Evolutionary conservation across 1,140 invertebrate genomes (phyloP), one percentile per base, ranked within the genome.

Genomic region (Dufourea novaeangliae): DNA sequence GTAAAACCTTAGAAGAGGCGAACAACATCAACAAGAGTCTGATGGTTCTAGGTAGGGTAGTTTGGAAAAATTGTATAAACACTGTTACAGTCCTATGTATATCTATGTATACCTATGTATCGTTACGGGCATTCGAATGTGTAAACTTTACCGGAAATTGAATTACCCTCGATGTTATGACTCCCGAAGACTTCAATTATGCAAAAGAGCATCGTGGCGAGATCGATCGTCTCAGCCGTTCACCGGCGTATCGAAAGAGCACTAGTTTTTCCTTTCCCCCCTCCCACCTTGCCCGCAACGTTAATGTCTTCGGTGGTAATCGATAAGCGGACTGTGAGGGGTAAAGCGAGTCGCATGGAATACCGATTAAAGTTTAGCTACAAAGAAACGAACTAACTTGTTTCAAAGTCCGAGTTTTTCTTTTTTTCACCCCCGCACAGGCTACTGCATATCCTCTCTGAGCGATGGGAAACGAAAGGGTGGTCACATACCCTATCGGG

Each of bases 21-120:
- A 98, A 98, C 88, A 98, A 98, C 89, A 99, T 99, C 77, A 99
- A 99, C 89, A 97, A 99, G 86, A 99, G 98, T 84, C 93, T 98
- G 0, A 98, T 99, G 95, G 98, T 99, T 2, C 93, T 99, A 78
- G 97, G 96, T 96, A n/a, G n/a, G n/a, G n/a, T n/a, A n/a, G n/a
- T n/a, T n/a, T n/a, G n/a, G n/a, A n/a, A n/a, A n/a, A n/a, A n/a
- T n/a, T n/a, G n/a, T n/a, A n/a, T n/a, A n/a, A n/a, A n/a, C n/a
- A n/a, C n/a, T n/a, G n/a, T n/a, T n/a, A n/a, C n/a, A n/a, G n/a
- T n/a, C n/a, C n/a, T n/a, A n/a, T n/a, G n/a, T n/a, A n/a, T n/a
- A n/a, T n/a, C n/a, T n/a, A n/a, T n/a, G n/a, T n/a, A n/a, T n/a
- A n/a, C n/a, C n/a, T n/a, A n/a, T n/a, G n/a, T n/a, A n/a, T n/a